Percentiles rank a stretch among this genome's conserved stretches.
These are phyloP conservation scores for Camponotus fellah DNA, from an alignment of 2,888 invertebrate species.

Conservation along the genomic window DNA sequence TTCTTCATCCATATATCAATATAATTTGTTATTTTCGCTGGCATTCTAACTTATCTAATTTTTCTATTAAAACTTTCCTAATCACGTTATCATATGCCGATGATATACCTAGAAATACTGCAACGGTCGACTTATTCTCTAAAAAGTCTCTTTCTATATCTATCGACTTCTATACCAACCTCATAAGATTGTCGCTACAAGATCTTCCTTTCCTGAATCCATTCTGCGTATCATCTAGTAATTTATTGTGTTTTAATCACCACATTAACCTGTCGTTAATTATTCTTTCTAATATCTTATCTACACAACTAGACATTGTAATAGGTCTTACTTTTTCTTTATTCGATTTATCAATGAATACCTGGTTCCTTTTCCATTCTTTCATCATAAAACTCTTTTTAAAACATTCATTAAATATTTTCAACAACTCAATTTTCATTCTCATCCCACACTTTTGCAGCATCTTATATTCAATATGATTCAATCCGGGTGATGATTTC, in stretches of 20 bases:
- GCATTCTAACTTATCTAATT: neutral
- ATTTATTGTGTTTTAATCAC: neutral
- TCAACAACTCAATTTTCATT: neutral
- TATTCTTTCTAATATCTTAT: neutral
- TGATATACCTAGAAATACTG: neutral
- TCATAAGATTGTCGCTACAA: neutral
- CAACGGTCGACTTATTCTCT: neutral
- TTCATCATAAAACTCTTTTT: neutral
- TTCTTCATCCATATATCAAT: neutral
- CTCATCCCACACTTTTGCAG: neutral
- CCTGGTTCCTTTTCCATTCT: neutral
- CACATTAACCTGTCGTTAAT: neutral
- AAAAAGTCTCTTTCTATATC: neutral
- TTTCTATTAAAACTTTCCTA: neutral
- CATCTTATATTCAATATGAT: neutral
- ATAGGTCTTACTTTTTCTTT: neutral
- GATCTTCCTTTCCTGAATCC: slow-evolving; percentile 19
- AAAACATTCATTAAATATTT: neutral
- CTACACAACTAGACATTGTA: neutral
- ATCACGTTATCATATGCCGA: neutral
- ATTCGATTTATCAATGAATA: neutral
- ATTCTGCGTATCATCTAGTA: neutral
- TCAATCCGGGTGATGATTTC: neutral
- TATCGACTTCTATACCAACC: neutral
- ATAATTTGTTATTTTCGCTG: neutral